Conservation (phyloP, 2,113 vertebrate genomes). For the Tachycineta bicolor region DNA sequence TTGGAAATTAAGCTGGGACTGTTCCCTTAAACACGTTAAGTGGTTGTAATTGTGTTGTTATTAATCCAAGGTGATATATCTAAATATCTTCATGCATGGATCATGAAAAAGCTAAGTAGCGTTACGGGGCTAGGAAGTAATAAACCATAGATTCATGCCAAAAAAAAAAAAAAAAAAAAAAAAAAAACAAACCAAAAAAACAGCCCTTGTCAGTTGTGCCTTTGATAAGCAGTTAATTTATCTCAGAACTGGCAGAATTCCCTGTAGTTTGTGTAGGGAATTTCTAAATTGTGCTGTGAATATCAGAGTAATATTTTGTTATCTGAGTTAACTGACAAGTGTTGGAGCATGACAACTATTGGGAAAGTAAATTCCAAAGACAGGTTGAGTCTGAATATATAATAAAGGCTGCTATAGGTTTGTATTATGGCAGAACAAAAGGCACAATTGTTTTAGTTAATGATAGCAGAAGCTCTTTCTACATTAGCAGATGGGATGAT, state of each 20-base stretch:
- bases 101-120: conserved; percentile 8
- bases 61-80: not conserved
- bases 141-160: not conserved
- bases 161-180: not conserved
- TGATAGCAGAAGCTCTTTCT: not conserved
- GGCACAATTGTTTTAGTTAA: not conserved
- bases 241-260: conserved; percentile 30
- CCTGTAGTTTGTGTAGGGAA: conserved; percentile 12
- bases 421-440: not conserved
- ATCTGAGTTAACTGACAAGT: conserved; percentile 17
- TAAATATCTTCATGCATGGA: not conserved
- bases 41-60: conserved; percentile 6
- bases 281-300: not conserved
- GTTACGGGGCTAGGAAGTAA: not conserved
- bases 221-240: conserved; percentile 54
- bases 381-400: not conserved
- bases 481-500: not conserved
- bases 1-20: not conserved
- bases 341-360: not conserved
- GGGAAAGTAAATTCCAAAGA: conserved; percentile 13
- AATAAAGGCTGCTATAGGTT: not conserved
- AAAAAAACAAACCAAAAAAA: not conserved
- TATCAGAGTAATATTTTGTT: conserved; percentile 4
- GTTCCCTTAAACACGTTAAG: not conserved
- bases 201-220: conserved; percentile 21